Evolutionary conservation across 2,113 vertebrate species (phyloP).

Genomic region (Formicarius rufipectus): DNA sequence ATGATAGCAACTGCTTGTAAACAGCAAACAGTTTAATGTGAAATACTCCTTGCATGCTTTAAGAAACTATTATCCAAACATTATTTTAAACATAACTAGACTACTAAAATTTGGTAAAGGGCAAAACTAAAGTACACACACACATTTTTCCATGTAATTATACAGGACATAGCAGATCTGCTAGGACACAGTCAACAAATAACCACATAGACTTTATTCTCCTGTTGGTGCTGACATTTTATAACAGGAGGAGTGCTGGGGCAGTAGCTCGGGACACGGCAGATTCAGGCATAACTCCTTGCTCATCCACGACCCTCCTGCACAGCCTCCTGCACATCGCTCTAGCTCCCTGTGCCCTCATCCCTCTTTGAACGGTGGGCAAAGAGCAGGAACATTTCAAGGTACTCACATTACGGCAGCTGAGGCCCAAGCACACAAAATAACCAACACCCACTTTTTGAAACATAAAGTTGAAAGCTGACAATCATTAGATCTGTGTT

Average conservation of each 20-base stretch:
- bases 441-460: accelerated
- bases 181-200: not conserved
- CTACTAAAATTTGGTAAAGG: not conserved
- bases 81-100: not conserved
- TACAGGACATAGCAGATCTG: not conserved
- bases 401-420: not conserved
- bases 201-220: not conserved
- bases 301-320: not conserved
- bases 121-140: not conserved
- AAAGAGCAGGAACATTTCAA: not conserved
- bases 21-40: not conserved
- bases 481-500: not conserved
- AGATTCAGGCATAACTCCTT: not conserved
- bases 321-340: not conserved
- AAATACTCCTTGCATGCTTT: not conserved
- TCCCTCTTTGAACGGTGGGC: accelerated
- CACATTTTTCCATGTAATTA: not conserved
- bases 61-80: not conserved
- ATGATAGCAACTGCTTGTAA: not conserved
- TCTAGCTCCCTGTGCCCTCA: not conserved
- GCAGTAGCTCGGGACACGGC: not conserved
- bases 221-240: not conserved
- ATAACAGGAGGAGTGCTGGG: not conserved
- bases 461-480: not conserved
- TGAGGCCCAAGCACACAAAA: not conserved